phyloP scores from a whole-genome alignment of 2,797 vertebrate species.

The Hydrocynus forskahlii region DNA sequence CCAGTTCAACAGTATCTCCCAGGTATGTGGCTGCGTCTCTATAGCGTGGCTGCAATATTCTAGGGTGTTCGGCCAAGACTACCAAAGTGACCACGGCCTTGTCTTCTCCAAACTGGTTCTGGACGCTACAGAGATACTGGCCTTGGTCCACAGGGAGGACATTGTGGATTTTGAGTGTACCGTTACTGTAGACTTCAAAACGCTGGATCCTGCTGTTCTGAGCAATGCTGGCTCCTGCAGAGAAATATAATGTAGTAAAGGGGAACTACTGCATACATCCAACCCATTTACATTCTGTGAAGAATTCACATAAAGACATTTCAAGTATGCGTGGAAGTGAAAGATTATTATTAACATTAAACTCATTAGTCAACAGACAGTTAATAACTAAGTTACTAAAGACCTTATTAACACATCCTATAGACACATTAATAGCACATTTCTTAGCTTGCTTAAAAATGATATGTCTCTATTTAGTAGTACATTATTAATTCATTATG shows the following conservation, averaged over 20 bases:
- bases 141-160: conserved; percentile 82
- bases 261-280: neutral
- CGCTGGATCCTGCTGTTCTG: conserved; percentile 80
- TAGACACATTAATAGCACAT: too few species aligned
- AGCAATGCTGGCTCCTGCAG: conserved; percentile 81
- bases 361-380: too few species aligned
- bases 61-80: conserved; percentile 79
- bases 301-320: too few species aligned
- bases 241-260: neutral
- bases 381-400: too few species aligned
- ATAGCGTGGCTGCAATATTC: conserved; percentile 78
- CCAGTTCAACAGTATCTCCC: conserved; percentile 78
- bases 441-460: too few species aligned
- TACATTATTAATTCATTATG: too few species aligned
- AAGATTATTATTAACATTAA: too few species aligned
- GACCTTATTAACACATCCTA: too few species aligned
- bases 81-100: conserved; percentile 73
- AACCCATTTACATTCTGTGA: too few species aligned
- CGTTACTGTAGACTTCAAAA: conserved; percentile 86
- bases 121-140: conserved; percentile 86
- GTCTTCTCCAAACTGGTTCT: conserved; percentile 84
- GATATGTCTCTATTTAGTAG: too few species aligned
- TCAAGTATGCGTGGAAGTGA: too few species aligned
- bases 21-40: conserved; percentile 80
- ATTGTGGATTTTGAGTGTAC: conserved; percentile 83